Percentiles rank a stretch among this genome's conserved stretches.
These are phyloP conservation scores for Amblyjoppa proteus DNA, from an alignment of 2,888 invertebrate species.

Conservation along the genomic window DNA sequence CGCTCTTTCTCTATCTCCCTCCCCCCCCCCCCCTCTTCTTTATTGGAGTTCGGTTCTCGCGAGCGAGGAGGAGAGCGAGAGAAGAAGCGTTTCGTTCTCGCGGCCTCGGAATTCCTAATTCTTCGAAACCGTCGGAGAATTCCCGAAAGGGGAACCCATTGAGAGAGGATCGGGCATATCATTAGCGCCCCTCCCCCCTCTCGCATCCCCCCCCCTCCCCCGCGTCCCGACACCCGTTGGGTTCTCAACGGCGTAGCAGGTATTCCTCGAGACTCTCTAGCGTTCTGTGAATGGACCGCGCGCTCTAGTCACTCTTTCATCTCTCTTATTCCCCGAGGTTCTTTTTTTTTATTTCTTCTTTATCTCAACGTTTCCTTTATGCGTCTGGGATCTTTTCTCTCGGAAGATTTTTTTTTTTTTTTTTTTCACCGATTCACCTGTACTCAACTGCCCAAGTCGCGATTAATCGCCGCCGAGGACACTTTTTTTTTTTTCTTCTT, in stretches of 20 bases:
- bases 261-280: conserved; percentile 71
- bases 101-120: conserved; percentile 85
- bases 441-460: conserved; percentile 34
- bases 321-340: conserved; percentile 22
- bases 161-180: conserved; percentile 82
- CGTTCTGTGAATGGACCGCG: conserved; percentile 80
- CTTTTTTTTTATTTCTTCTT: conserved; percentile 58
- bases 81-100: conserved; percentile 69
- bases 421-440: conserved; percentile 27
- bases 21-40: conserved; percentile 53
- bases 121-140: conserved; percentile 85
- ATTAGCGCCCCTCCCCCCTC: conserved; percentile 80
- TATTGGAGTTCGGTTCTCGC: conserved; percentile 62
- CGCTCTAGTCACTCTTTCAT: conserved; percentile 75
- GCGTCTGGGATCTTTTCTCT: conserved; percentile 14
- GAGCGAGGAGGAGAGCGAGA: conserved; percentile 44
- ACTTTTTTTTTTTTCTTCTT: background rate
- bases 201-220: no score
- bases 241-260: conserved; percentile 72
- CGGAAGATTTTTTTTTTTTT: conserved; percentile 26
- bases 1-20: conserved; percentile 38
- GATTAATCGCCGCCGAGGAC: conserved; percentile 6
- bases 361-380: conserved; percentile 31
- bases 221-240: conserved; percentile 43
- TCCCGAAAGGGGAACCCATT: conserved; percentile 84